phyloP scores from a whole-genome alignment of 1,140 invertebrate genomes.

The Papilio glaucus region DNA sequence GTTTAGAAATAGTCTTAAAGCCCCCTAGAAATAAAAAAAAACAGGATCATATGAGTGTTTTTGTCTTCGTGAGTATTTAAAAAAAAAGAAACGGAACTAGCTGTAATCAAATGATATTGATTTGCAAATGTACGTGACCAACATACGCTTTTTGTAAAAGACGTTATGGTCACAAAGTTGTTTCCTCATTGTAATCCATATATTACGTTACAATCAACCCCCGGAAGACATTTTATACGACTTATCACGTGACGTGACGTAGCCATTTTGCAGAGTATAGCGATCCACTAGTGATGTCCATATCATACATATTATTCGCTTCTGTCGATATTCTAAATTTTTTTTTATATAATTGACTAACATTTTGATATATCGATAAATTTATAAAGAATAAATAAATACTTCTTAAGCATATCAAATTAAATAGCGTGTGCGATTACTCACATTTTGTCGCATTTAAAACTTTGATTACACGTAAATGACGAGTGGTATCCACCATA shows the following conservation, averaged over 20 bases:
- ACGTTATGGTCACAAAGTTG: slow-evolving; percentile 26
- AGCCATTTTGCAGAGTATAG: slow-evolving; percentile 21
- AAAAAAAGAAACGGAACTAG: not conserved
- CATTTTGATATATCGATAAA: not conserved
- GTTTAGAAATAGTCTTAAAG: too few species aligned
- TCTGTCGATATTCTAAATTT: not conserved
- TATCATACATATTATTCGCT: not conserved
- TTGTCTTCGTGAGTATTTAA: not conserved
- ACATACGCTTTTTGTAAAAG: slow-evolving; percentile 36
- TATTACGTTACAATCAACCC: slow-evolving; percentile 46
- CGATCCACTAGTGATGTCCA: slow-evolving; percentile 38
- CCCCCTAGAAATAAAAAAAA: too few species aligned
- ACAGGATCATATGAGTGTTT: too few species aligned
- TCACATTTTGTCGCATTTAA: not conserved
- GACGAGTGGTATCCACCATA: too few species aligned
- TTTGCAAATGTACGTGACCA: slow-evolving; percentile 13
- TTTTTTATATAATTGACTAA: not conserved
- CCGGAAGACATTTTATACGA: slow-evolving; percentile 51
- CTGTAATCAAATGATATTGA: slow-evolving; percentile 14
- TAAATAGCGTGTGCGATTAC: too few species aligned
- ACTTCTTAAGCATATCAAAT: too few species aligned
- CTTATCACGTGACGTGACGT: slow-evolving; percentile 27
- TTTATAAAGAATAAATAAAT: not conserved
- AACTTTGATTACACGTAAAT: too few species aligned
- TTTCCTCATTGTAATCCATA: slow-evolving; percentile 31